Evolutionary conservation across 2,113 vertebrate species (phyloP).

Genomic region (Siphamia tubifer): DNA sequence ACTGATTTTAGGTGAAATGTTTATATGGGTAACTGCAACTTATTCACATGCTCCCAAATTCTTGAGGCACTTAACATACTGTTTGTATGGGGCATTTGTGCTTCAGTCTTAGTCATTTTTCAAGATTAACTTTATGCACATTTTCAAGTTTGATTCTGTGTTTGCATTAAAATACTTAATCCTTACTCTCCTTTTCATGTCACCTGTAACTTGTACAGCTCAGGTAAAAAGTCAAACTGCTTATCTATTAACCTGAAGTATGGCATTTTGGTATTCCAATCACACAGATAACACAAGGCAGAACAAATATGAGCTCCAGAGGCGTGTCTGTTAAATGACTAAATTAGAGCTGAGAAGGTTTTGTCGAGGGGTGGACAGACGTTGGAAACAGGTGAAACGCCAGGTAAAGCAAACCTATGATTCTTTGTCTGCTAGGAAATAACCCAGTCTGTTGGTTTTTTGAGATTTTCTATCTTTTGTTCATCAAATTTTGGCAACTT

Average conservation of each 20-base stretch:
- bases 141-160: neutral
- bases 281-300: neutral
- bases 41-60: slow-evolving; percentile 65
- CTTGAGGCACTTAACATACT: slow-evolving; percentile 65
- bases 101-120: slow-evolving; percentile 30
- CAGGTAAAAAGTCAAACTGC: neutral
- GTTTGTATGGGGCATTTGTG: slow-evolving; percentile 42
- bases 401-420: neutral
- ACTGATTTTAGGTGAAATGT: slow-evolving; percentile 24
- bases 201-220: neutral
- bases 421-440: neutral
- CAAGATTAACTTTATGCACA: slow-evolving; percentile 5
- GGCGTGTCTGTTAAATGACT: no score
- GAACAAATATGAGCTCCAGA: no score
- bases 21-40: slow-evolving; percentile 26
- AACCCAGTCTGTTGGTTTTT: neutral
- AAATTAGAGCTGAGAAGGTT: neutral
- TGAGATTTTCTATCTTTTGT: neutral
- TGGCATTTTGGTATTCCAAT: slow-evolving; percentile 1
- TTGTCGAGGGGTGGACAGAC: neutral
- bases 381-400: slow-evolving; percentile 33
- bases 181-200: neutral
- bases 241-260: neutral
- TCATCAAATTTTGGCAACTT: slow-evolving; percentile 49
- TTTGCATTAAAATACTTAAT: slow-evolving; percentile 3